phyloP scores from a whole-genome alignment of 2,113 vertebrate species.

The Plectropomus leopardus region DNA sequence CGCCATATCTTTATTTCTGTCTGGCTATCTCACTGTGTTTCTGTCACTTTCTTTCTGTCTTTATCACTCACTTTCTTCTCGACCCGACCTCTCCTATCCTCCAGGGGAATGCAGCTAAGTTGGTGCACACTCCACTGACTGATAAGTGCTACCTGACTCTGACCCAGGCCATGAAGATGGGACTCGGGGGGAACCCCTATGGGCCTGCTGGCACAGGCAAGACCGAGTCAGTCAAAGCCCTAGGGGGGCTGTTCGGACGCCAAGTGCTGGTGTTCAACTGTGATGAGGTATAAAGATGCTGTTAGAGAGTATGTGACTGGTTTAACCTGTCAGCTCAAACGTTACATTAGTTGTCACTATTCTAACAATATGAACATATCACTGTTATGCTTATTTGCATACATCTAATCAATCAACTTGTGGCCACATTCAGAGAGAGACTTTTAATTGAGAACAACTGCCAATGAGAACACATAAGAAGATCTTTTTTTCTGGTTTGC shows the following conservation, averaged over 20 bases:
- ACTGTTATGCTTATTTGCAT: not conserved
- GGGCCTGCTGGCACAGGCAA: conserved; percentile 98
- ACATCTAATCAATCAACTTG: not conserved
- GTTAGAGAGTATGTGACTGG: not conserved
- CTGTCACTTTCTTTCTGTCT: conserved; percentile 5
- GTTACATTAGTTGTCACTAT: not conserved
- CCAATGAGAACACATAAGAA: not conserved
- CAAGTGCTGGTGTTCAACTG: conserved; percentile 99
- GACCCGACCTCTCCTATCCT: conserved; percentile 23
- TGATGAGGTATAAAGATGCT: conserved; percentile 91
- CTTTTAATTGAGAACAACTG: conserved; percentile 11
- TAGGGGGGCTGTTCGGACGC: conserved; percentile 95
- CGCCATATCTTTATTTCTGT: conserved; percentile 6
- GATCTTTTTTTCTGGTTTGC: conserved; percentile 4
- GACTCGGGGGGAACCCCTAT: conserved; percentile 97
- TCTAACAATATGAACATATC: not conserved
- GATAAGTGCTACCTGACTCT: conserved; percentile 98
- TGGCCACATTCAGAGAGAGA: not conserved
- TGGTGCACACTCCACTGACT: conserved; percentile 97
- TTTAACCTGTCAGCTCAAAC: not conserved
- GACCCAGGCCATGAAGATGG: conserved; percentile 98
- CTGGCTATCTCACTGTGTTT: conserved; percentile 6
- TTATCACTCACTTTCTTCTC: conserved; percentile 37
- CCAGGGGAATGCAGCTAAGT: conserved; percentile 95
- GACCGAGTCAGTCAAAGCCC: conserved; percentile 97